Evolutionary conservation across 2,888 invertebrate species (phyloP), one percentile per base, ranked within the genome.

Genomic region (Synergus gifuensis): DNA sequence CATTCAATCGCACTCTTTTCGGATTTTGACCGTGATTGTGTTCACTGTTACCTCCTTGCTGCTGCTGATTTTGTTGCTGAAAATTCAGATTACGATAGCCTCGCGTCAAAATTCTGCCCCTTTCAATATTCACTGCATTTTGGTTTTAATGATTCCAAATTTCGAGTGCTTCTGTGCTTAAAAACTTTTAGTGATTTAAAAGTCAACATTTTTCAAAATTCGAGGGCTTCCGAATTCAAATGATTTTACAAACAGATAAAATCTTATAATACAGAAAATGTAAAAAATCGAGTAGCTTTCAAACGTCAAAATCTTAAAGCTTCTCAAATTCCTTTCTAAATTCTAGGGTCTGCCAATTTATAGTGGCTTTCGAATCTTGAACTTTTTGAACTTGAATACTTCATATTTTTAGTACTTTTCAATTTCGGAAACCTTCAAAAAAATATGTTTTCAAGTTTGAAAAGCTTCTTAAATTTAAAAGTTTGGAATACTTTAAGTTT

Each of bases 1-100:
- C 95, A n/a, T 94, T 93, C 76, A 96, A 90, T 49, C 96, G 93
- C 14, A 95, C 95, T 66, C 96, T 93, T 90, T 96, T 96, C 8
- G 95, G 94, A 83, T 93, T 94, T 77, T 94, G 93, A 40, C 94
- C 94, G 78, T 94, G 94, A 86, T 93, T 93, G 82, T 93, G 93
- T 79, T 93, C 93, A 81, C 88, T 90, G 44, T 91, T 91, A 76
- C 92, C 93, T 81, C 93, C 93, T 81, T 93, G 93, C 63, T 91
- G 92, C 67, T 92, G 92, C 82, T 91, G 91, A 79, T 91, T 91
- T 83, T 92, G 92, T 88, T 91, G 85, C 80, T 86, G 83, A 84
- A 87, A 84, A 80, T 76, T 22, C 28, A 49, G 40, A 63, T 46
- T 58, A 73, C n/a, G 49, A 73, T 73, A 73, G n/a, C 18, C 36